A percentile compares a stretch with the other conserved stretches of the same genome.
phyloP scores from a whole-genome alignment of 1,140 invertebrate genomes.

The Calycopis cecrops region DNA sequence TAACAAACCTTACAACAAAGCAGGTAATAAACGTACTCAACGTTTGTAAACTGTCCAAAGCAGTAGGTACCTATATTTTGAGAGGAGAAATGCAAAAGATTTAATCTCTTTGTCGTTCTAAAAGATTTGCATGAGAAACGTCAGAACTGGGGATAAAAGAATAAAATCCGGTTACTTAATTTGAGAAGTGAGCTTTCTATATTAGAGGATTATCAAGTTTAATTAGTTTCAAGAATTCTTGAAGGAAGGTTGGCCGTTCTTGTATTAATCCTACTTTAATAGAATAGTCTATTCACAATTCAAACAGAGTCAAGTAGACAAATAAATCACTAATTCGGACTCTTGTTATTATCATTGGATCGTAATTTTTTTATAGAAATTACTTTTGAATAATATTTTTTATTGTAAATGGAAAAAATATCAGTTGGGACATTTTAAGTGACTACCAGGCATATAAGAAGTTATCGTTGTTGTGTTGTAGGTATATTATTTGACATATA shows the following conservation, averaged over 20 bases:
- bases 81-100: conserved; percentile 18
- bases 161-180: conserved; percentile 43
- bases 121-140: conserved; percentile 36
- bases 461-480: too few species aligned
- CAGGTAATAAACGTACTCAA: too few species aligned
- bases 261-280: conserved; percentile 38
- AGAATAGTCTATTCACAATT: conserved; percentile 24
- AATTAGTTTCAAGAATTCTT: conserved; percentile 57
- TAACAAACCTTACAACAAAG: too few species aligned
- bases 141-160: conserved; percentile 32
- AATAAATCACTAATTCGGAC: neutral
- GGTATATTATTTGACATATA: too few species aligned
- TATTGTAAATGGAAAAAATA: too few species aligned
- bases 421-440: too few species aligned
- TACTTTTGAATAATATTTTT: too few species aligned
- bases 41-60: conserved; percentile 4
- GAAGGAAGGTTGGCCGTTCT: conserved; percentile 40
- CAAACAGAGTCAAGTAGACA: conserved; percentile 1
- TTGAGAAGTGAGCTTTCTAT: conserved; percentile 49
- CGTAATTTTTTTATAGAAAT: too few species aligned
- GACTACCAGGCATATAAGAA: too few species aligned
- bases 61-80: conserved; percentile 4
- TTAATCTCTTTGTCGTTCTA: conserved; percentile 26
- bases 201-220: conserved; percentile 65
- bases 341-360: too few species aligned